phyloP scores from a whole-genome alignment of 2,888 invertebrate genomes.

The Argynnis bischoffii region DNA sequence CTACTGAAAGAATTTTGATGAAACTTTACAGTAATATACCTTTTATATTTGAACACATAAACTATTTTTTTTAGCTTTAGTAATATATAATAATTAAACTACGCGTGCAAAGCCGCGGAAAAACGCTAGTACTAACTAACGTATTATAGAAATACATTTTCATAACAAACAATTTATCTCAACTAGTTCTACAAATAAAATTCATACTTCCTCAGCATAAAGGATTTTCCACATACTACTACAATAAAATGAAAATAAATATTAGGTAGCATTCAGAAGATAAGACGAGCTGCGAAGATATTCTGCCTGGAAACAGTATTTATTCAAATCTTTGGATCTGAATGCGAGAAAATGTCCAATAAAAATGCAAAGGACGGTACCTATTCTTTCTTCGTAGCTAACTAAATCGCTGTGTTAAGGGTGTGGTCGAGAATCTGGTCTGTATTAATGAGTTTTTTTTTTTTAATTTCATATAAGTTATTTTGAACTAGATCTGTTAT shows the following conservation, averaged over 20 bases:
- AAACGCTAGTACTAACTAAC: background rate
- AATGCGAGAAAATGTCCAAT: constrained; percentile 62
- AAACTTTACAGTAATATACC: too few species aligned
- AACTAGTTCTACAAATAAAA: constrained; percentile 8
- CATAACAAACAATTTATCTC: constrained; percentile 2
- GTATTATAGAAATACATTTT: background rate
- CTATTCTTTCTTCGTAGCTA: constrained; percentile 61
- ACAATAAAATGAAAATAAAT: constrained; percentile 19
- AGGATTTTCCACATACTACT: constrained; percentile 12
- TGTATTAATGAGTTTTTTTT: background rate
- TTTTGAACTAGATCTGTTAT: too few species aligned
- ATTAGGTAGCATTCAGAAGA: constrained; percentile 23
- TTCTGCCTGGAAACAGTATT: constrained; percentile 53
- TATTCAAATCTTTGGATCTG: constrained; percentile 61
- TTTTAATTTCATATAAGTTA: background rate
- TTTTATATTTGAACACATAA: too few species aligned
- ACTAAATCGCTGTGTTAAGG: constrained; percentile 58
- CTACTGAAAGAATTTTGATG: too few species aligned
- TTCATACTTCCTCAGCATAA: background rate
- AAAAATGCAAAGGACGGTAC: constrained; percentile 70
- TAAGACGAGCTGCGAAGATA: constrained; percentile 25
- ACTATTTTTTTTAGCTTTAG: too few species aligned
- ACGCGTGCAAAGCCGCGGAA: too few species aligned
- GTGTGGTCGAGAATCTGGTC: constrained; percentile 33
- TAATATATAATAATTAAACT: too few species aligned